Conservation (phyloP, 2,113 vertebrate species). For the Ursus arctos region DNA sequence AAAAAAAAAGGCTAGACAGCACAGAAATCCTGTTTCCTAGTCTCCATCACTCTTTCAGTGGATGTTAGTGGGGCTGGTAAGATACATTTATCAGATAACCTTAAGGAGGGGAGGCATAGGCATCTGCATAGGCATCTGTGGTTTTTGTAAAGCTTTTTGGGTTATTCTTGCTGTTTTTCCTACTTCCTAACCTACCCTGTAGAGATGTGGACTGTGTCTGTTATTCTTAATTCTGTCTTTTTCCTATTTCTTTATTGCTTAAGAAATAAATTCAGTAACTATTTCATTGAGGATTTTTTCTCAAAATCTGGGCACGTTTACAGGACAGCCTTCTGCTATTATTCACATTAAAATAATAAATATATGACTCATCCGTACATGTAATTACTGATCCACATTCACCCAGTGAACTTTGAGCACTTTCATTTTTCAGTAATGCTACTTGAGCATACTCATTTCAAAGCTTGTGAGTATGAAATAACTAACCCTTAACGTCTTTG, state of each 20-base stretch:
- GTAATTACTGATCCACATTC: neutral
- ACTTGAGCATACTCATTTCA: neutral
- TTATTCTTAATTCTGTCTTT: neutral
- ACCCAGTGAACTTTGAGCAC: neutral
- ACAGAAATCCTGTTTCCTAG: neutral
- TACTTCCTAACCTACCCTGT: neutral
- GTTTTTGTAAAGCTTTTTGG: neutral
- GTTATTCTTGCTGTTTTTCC: neutral
- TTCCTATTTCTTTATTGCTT: neutral
- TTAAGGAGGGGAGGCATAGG: rapidly evolving
- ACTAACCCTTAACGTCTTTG: neutral
- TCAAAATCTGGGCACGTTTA: neutral
- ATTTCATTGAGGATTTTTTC: neutral
- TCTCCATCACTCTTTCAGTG: neutral
- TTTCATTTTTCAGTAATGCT: neutral
- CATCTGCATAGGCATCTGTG: neutral
- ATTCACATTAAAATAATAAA: neutral
- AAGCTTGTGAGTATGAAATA: neutral
- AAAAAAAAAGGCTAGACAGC: neutral
- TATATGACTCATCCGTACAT: neutral
- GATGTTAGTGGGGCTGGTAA: neutral
- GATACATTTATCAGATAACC: neutral
- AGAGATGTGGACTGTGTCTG: neutral
- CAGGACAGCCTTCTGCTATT: neutral
- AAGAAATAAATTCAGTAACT: neutral